Base-by-base conservation (phyloP, 2,797 vertebrate species). In the Arrhamphus sclerolepis region DNA sequence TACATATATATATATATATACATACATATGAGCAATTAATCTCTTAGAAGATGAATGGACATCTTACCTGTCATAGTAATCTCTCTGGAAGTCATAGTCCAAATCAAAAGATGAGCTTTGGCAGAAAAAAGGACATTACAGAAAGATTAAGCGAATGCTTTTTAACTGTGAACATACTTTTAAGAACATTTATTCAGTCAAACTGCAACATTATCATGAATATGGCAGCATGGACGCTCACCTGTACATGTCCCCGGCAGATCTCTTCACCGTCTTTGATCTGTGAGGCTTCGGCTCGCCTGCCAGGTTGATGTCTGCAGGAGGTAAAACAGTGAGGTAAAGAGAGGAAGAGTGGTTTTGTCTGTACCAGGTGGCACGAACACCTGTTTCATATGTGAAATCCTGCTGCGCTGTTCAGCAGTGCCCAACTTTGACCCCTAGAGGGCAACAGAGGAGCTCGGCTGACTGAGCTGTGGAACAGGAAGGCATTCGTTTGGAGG, bases 211-310 rank as follows among this genome's bases (percentile, higher is more conserved):
- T 8, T 42, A 19, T 9, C 28, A 18, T 11, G 0, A 46, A 26
- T 1, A 3, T 16, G 6, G 2, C 24, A 29, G 5, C 91, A 3
- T 16, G 6, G 2, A 31, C 41, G 5, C 91, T 72, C 81, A 96
- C 95, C 95, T 94, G 91, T 95, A 96, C 94, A 95, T 95, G 87
- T 96, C 94, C 66, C 94, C 94, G 9, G 94, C 94, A 26, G 95
- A 94, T 50, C 94, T 93, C 78, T 96, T 95, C 57, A 85, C 90
- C 0, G 93, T 92, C 86, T 94, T 95, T 17, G 94, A 92, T 70
- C 93, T 84, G 77, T 94, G 95, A 77, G 92, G 92, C 70, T 96
- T 96, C 5, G 95, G 95, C 77, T 96, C 95, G 29, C 93, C 94
- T 1, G 94, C 94, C 87, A 96, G 90, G 85, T 96, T 96, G 72